Evolutionary conservation across 2,797 vertebrate genomes (phyloP).

Genomic region (Lepus townsendii): DNA sequence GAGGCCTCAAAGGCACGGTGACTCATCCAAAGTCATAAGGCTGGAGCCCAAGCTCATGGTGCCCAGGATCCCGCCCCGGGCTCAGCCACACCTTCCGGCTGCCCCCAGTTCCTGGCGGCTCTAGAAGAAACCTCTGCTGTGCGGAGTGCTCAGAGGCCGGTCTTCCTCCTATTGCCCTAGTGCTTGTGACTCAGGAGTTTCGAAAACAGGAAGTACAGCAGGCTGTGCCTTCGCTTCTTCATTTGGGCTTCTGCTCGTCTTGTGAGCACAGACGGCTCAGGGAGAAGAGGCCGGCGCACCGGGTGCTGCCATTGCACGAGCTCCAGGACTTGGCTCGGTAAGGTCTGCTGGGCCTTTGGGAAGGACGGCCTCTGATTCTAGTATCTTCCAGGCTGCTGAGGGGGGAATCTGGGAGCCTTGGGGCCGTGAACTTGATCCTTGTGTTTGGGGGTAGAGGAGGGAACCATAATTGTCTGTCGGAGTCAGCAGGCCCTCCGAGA

Average conservation of each 20-base stretch:
- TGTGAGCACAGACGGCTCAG: not conserved
- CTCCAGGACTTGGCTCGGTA: not conserved
- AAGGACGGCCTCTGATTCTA: conserved; percentile 1
- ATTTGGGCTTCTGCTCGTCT: not conserved
- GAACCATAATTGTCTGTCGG: not conserved
- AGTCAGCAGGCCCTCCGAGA: not conserved
- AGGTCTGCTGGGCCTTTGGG: not conserved
- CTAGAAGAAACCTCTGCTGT: not conserved
- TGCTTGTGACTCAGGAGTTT: not conserved
- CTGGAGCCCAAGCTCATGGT: not conserved
- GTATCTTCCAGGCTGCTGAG: not conserved
- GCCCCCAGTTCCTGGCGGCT: too few species aligned
- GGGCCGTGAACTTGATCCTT: not conserved
- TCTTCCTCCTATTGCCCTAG: not conserved
- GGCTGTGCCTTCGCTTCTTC: not conserved
- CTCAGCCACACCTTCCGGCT: too few species aligned
- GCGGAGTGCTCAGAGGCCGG: not conserved
- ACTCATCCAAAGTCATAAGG: not conserved
- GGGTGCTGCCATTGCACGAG: not conserved
- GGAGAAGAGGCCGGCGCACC: not conserved
- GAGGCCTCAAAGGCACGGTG: not conserved
- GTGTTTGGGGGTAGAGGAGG: not conserved
- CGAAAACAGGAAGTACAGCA: conserved; percentile 67
- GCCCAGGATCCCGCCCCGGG: not conserved
- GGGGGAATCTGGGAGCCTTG: not conserved